Base-by-base conservation (phyloP, 1,140 invertebrate species). In the Drosophila bocqueti region DNA sequence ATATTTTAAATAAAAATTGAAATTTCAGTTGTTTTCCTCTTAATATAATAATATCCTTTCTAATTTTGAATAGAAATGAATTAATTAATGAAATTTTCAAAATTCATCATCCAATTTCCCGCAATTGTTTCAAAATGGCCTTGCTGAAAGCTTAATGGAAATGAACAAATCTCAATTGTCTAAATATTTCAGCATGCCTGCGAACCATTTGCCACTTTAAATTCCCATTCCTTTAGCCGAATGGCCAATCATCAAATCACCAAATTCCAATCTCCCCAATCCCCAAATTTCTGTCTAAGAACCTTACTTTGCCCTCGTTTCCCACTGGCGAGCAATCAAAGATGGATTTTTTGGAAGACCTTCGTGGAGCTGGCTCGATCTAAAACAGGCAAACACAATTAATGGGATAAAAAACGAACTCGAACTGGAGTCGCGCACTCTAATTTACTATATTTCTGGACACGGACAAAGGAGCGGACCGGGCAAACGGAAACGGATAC, bases 401-500 rank as follows among this genome's bases (percentile, higher is more conserved):
- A 87, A 89, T 81, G 77, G 73, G 59, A 74, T 81, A 83, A 89
- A 83, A 75, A 79, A 73, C 67, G 64, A 61, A 78, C 45, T 63
- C 42, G 26, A 63, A 68, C 50, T 38, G 47, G 49, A 59, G 73
- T 50, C 52, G 67, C 59, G 66, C 76, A 79, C 76, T 79, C 76
- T 84, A 84, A 84, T 84, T 84, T 84, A 84, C 42, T 65, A 72
- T 78, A 78, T 69, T 68, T 68, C 29, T 29, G 75, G 71, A 59
- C 74, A 66, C 58, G 38, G 34, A 16, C 52, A 11, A 21, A 31
- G 42, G 13, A 29, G 42, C 43, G 55, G 65, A 49, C 31, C 43
- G 18, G 52, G 75, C 78, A 76, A 90, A 76, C 81, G 81, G 85
- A 90, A 90, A 73, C 81, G 84, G 84, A 89, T 81, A 85, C 81